These are phyloP conservation scores for Manacus vitellinus DNA, from an alignment of 2,113 vertebrate genomes.

Conservation along the genomic window DNA sequence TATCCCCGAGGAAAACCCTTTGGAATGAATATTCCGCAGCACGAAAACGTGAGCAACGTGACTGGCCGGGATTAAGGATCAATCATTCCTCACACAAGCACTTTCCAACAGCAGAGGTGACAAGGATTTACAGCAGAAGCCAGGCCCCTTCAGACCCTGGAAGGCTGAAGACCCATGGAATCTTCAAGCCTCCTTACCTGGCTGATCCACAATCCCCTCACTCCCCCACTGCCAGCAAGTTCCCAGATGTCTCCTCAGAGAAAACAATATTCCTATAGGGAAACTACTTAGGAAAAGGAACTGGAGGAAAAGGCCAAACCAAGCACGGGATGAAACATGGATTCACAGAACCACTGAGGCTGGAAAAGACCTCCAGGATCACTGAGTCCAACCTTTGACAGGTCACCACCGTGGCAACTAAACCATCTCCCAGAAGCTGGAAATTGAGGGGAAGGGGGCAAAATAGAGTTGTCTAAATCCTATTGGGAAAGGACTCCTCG, in stretches of 20 bases:
- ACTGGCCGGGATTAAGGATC: neutral
- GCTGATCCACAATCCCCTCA: neutral
- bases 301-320: neutral
- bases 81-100: neutral
- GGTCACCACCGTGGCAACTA: neutral
- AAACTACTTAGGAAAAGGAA: neutral
- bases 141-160: neutral
- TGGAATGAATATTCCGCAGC: neutral
- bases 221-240: too few relatives aligned
- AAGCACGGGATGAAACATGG: neutral
- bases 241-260: neutral
- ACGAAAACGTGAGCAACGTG: rapidly evolving
- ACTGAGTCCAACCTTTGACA: neutral
- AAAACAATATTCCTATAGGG: neutral
- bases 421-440: neutral
- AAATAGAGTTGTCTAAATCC: neutral
- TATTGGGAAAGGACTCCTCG: neutral
- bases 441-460: neutral
- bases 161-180: neutral
- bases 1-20: neutral
- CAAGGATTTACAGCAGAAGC: neutral
- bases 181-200: neutral
- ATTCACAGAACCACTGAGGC: rapidly evolving
- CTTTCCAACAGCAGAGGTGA: neutral
- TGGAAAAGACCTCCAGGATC: neutral